These are phyloP conservation scores for Hippasteria phrygiana DNA, from an alignment of 53 echinoderm and acorn worm species.

Conservation along the genomic window DNA sequence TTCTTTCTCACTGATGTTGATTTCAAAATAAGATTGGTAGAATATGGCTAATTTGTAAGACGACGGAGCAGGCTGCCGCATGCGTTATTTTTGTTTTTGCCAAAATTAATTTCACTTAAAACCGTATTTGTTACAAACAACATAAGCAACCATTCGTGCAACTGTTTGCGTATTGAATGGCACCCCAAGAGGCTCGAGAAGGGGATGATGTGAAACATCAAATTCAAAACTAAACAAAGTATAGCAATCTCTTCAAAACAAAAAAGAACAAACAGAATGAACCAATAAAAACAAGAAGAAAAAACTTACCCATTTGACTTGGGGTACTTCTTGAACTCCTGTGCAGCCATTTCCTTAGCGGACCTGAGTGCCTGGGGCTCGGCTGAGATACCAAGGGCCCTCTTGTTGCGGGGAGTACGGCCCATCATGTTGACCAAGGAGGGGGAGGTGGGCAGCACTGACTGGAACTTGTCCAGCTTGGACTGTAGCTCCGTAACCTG, in stretches of 20 bases:
- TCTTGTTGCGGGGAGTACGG: conserved; percentile 78
- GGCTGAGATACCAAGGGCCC: conserved; percentile 95
- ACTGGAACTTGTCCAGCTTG: conserved; percentile 95
- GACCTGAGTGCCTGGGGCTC: conserved; percentile 91
- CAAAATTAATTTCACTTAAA: too few species aligned
- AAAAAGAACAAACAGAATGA: background rate
- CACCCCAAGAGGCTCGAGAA: too few species aligned
- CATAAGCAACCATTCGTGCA: too few species aligned
- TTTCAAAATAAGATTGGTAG: too few species aligned
- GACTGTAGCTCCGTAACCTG: conserved; percentile 89
- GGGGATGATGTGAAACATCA: too few species aligned
- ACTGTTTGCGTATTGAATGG: too few species aligned
- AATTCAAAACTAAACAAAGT: background rate
- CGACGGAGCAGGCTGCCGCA: too few species aligned
- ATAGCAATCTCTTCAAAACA: background rate
- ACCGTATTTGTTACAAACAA: too few species aligned
- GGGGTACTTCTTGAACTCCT: conserved; percentile 92
- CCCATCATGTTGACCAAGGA: conserved; percentile 83
- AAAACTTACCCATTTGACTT: conserved; percentile 92
- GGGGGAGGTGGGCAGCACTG: conserved; percentile 88
- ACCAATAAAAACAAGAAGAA: background rate
- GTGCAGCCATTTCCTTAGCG: conserved; percentile 81
- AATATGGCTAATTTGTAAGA: too few species aligned
- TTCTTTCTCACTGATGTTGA: too few species aligned
- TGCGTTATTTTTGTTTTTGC: too few species aligned